Base-by-base conservation (phyloP, 2,888 invertebrate species). In the Apotomis betuletana region DNA sequence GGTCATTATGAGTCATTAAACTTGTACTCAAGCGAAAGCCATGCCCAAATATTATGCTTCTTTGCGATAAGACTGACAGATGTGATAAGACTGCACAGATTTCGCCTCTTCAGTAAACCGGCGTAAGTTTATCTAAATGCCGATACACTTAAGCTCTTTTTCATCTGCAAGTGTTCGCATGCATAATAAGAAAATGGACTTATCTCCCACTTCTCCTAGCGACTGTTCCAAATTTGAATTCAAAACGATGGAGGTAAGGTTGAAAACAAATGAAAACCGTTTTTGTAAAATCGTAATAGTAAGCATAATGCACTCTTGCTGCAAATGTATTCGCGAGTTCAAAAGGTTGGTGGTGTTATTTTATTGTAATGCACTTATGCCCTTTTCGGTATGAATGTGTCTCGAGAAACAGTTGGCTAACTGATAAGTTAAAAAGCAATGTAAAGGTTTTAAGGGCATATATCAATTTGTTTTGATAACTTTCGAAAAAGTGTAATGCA, bases 31-130 rank as follows among this genome's bases (percentile, higher is more conserved):
- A 65, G 65, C 46, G 27, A 70, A 61, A 60, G 60, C 49, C 64
- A 63, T 63, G 60, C 81, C 86, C 85, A 90, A 90, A 90, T 87
- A 89, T 89, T 89, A 80, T 86, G 85, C 77, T 84, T 83, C 81
- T 77, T 75, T 80, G 74, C 86, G 84, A 85, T 84, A 85, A 77
- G 76, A 74, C 79, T 62, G 69, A 69, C 69, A 57, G 0, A 44
- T 4, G 15, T 15, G 63, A 69, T 69, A 69, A 69, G 44, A 15
- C 41, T 65, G 55, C 46, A 44, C 5, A 27, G 4, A 41, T 6
- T 44, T 5, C 12, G 12, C 54, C 27, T 57, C 41, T 46, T 9
- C 12, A 46, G 9, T 49, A 9, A 57, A 65, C n/a, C 9, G 65
- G 2, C 65, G 2, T 65, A 65, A 57, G n/a, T 65, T 9, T n/a